Base-by-base conservation (phyloP, 2,888 invertebrate genomes). In the Camponotus fellah region DNA sequence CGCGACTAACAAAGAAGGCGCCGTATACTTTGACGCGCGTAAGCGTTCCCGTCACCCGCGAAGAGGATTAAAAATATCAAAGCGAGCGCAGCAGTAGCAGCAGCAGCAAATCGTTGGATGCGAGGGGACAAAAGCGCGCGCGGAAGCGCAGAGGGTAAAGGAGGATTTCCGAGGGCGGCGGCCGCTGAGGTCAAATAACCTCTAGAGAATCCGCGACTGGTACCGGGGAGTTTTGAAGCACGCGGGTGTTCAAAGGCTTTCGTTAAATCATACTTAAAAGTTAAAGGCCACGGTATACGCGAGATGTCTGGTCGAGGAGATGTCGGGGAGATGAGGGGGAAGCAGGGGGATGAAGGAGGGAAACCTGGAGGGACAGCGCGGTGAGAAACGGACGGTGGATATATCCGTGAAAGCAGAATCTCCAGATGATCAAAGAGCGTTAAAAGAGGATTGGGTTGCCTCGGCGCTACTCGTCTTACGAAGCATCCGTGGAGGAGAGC, bases 351-450 rank as follows among this genome's bases (percentile, higher is more conserved):
- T 49, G 46, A 0, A 49, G 49, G 49, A 49, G n/a, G 56, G 34
- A 68, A 60, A 71, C 43, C n/a, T 17, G 26, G 21, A 37, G 43
- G 74, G 53, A 53, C 12, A 9, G 34, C 43, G 71, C n/a, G 79
- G 58, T 76, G 65, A 71, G 86, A 84, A 86, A 76, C 76, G 76
- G 85, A 85, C 86, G 88, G 85, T 86, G 83, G 79, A 77, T 87
- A 49, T 49, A 83, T 40, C 68, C 86, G 86, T 89, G 87, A 88
- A 91, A 89, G 87, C 87, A 86, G 85, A 90, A 85, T 74, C 86
- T 84, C 85, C 84, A 82, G 83, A 91, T 91, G 91, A 92, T 90
- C 88, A 92, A 91, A 90, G 87, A 91, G 88, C 86, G 88, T 89
- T 91, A 88, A 90, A 89, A 91, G 86, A 87, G 89, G 90, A 88